Conservation (phyloP, 2,888 invertebrate genomes). For the Deilephila elpenor region DNA sequence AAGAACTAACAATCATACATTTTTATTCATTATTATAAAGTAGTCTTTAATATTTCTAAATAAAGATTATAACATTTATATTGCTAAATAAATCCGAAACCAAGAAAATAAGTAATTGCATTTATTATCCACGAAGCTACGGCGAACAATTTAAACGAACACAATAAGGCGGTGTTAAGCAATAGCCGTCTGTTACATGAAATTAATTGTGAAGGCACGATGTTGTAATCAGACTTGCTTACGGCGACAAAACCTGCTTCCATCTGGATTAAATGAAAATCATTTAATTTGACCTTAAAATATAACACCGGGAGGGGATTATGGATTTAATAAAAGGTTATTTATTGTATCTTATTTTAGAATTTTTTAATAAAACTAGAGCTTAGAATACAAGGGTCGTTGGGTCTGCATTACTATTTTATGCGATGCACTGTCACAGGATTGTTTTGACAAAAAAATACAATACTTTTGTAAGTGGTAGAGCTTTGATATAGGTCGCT, state of each 20-base stretch:
- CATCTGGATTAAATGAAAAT: not conserved
- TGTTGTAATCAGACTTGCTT: not conserved
- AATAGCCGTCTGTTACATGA: not conserved
- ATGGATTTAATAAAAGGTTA: not conserved
- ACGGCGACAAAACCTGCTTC: not conserved
- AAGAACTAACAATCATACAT: too few species aligned
- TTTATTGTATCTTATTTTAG: not conserved
- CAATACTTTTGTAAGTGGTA: too few species aligned
- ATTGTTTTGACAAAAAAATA: too few species aligned
- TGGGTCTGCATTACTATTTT: too few species aligned
- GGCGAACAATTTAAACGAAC: not conserved
- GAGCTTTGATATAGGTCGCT: too few species aligned
- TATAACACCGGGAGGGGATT: not conserved
- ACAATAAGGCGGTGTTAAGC: not conserved
- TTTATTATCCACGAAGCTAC: not conserved
- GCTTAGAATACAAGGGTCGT: too few species aligned
- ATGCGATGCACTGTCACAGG: too few species aligned
- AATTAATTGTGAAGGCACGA: not conserved
- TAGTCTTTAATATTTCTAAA: too few species aligned
- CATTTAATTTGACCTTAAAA: not conserved
- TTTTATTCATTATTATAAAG: too few species aligned
- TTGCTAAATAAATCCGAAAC: not conserved
- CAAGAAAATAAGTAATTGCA: not conserved
- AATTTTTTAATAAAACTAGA: not conserved
- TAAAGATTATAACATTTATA: too few species aligned